These are phyloP conservation scores for Oxycera nigricornis DNA, from an alignment of 2,888 invertebrate species.

Conservation along the genomic window DNA sequence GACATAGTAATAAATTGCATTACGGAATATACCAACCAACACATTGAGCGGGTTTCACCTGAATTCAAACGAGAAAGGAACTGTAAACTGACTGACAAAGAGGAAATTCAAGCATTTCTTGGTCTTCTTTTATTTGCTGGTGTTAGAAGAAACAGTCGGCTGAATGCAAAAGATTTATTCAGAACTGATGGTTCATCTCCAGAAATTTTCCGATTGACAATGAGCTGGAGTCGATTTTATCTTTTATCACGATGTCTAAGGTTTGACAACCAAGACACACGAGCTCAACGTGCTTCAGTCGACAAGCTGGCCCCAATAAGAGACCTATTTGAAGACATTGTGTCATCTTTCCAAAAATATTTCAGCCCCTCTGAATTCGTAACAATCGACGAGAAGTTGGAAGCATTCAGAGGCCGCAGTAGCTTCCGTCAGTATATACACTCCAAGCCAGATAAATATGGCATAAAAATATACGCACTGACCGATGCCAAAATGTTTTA, in stretches of 20 bases:
- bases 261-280: neutral
- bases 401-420: neutral
- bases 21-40: neutral
- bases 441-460: neutral
- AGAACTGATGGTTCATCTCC: conserved; percentile 32
- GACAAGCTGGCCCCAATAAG: neutral
- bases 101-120: neutral
- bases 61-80: neutral
- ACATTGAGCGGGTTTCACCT: neutral
- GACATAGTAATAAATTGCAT: neutral
- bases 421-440: neutral
- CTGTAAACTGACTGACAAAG: neutral
- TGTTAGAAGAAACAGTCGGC: conserved; percentile 20
- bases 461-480: neutral
- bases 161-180: conserved; percentile 24
- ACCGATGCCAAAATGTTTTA: neutral
- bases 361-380: conserved; percentile 43
- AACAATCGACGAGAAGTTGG: neutral
- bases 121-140: conserved; percentile 44
- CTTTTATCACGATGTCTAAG: conserved; percentile 43
- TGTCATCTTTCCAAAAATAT: conserved; percentile 39
- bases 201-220: conserved; percentile 37
- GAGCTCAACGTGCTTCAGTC: neutral
- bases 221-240: conserved; percentile 41
- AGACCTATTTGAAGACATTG: neutral